These are phyloP conservation scores for Thera obeliscata DNA, from an alignment of 2,888 invertebrate genomes.

Conservation along the genomic window DNA sequence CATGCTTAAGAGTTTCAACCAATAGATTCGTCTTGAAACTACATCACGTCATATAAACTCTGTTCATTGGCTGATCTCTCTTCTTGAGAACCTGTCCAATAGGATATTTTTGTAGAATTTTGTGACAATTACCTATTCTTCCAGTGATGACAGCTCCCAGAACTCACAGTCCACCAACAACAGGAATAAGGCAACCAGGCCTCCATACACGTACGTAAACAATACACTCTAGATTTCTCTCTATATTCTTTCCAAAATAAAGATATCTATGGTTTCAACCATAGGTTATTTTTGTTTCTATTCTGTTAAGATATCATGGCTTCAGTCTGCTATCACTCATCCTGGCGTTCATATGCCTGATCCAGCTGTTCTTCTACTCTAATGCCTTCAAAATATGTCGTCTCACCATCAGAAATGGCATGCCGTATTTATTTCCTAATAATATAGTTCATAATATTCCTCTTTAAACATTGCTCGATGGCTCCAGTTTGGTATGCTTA, in stretches of 20 bases:
- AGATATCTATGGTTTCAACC: background rate
- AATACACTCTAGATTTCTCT: background rate
- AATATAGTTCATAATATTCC: too few species aligned
- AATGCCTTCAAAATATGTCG: too few species aligned
- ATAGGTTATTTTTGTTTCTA: background rate
- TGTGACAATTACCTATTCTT: conserved; percentile 11
- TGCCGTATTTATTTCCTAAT: too few species aligned
- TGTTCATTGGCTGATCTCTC: background rate
- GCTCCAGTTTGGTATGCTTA: too few species aligned
- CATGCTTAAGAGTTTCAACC: background rate
- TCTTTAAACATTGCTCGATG: too few species aligned
- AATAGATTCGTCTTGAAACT: background rate
- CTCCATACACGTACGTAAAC: conserved; percentile 10
- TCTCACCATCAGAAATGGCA: too few species aligned
- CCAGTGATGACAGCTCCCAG: conserved; percentile 12
- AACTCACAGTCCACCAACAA: conserved; percentile 10
- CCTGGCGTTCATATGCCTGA: too few species aligned
- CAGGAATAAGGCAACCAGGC: conserved; percentile 12
- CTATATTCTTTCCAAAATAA: background rate
- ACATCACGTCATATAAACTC: background rate
- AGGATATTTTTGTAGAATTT: background rate
- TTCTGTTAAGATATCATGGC: too few species aligned
- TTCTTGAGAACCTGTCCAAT: too few species aligned
- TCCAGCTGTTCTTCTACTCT: too few species aligned
- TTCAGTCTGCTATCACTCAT: too few species aligned